Conservation (phyloP, 2,113 vertebrate genomes). For the Thamnophis sirtalis region DNA sequence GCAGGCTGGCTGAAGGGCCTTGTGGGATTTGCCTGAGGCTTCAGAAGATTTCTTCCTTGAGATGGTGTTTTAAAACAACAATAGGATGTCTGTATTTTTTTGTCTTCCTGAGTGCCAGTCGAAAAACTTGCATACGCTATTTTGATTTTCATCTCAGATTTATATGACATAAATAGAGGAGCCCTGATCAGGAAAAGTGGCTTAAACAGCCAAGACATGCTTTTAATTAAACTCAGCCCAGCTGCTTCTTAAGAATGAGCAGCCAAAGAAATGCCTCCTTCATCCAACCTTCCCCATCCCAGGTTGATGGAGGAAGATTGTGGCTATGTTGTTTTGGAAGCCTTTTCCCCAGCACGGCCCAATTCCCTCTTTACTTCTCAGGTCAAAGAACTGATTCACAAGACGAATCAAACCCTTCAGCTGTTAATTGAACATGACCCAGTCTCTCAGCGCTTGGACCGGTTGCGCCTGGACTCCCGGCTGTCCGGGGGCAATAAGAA, state of each 20-base stretch:
- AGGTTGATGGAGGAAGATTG: not conserved
- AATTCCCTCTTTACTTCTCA: conserved; percentile 52
- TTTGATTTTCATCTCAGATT: not conserved
- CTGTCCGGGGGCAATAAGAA: conserved; percentile 77
- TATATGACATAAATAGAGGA: not conserved
- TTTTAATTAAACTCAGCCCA: not conserved
- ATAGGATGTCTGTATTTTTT: not conserved
- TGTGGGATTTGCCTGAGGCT: not conserved
- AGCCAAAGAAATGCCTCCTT: not conserved
- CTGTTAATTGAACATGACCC: conserved; percentile 93
- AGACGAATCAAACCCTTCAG: conserved; percentile 88
- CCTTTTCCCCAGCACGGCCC: not conserved
- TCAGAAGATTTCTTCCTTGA: not conserved
- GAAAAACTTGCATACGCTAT: not conserved
- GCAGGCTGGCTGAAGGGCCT: not conserved
- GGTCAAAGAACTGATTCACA: conserved; percentile 87
- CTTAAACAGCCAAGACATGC: not conserved
- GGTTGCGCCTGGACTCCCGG: conserved; percentile 76
- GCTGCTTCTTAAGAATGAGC: not conserved
- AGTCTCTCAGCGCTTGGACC: conserved; percentile 82
- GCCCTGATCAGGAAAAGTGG: not conserved
- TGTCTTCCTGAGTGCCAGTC: not conserved
- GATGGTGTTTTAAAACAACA: not conserved
- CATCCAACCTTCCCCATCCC: not conserved
- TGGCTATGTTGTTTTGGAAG: not conserved